Evolutionary conservation across 2,888 invertebrate species (phyloP), one percentile per base, ranked within the genome.

Genomic region (Drosophila cognata): DNA sequence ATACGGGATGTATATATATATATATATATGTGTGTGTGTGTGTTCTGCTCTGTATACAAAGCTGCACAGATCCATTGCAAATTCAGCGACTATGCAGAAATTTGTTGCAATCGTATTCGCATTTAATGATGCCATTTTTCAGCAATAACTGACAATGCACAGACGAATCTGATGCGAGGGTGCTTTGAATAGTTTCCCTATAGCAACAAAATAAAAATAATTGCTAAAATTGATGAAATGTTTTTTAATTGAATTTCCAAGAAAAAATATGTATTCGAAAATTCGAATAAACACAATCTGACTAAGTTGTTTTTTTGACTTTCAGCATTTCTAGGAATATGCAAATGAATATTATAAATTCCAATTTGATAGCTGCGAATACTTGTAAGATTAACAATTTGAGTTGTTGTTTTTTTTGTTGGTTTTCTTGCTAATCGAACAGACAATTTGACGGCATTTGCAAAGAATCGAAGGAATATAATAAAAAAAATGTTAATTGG

Each of bases 1-100:
- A n/a, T 29, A 21, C 29, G 41, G 41, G n/a, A 33, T 11, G 6
- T 21, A 21, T 21, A 31, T 51, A 29, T 13, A 5, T 28, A 28
- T 28, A 28, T 28, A 28, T 33, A 33, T 4, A 8, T 43, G 18
- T 41, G 6, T 56, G 36, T 63, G 31, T 65, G 28, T 68, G 36
- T 61, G 62, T 50, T 81, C 62, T 79, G 67, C 81, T 82, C 65
- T 63, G 61, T 48, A 67, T 70, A 67, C 28, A 71, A 29, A 55
- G 43, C 35, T 31, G 51, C 51, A 43, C 18, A 66, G 56, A 65
- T 62, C 59, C 52, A 79, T 79, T 51, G 51, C 48, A 56, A 56
- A 56, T 75, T 61, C 29, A 46, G 67, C 77, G 41, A 68, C 35
- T 80, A 48, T 76, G 77, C 78, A 81, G 33, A 78, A 76, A 53